Conservation (phyloP, 2,113 vertebrate species). For the Otus sunia region DNA sequence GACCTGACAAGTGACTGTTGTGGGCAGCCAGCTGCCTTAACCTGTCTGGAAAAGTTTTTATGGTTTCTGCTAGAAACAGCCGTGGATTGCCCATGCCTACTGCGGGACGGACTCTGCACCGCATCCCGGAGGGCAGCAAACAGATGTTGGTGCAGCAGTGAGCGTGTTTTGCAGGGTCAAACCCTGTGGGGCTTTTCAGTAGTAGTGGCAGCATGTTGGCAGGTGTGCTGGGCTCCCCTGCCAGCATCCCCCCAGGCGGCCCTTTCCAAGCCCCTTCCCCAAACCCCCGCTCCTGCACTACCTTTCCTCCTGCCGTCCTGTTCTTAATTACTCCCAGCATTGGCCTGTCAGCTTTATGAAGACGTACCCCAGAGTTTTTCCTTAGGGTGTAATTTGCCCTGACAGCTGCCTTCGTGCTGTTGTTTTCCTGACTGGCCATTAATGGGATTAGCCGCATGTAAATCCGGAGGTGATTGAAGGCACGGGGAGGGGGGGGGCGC, state of each 20-base stretch:
- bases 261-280: not conserved
- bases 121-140: not conserved
- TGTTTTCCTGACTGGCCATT: not conserved
- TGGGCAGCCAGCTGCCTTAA: not conserved
- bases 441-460: constrained; percentile 7
- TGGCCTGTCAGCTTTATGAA: not conserved
- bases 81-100: fast-evolving
- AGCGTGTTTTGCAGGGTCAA: fast-evolving
- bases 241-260: not conserved
- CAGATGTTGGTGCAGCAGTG: fast-evolving
- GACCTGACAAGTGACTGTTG: not conserved
- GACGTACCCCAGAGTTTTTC: not conserved
- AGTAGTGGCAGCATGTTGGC: not conserved
- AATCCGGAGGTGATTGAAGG: constrained; percentile 11
- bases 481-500: fast-evolving
- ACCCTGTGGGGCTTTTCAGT: not conserved
- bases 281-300: fast-evolving
- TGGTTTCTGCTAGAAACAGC: not conserved
- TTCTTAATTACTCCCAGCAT: not conserved
- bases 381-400: constrained; percentile 2
- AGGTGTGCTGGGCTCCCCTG: not conserved
- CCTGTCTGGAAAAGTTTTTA: not conserved
- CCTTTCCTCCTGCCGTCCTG: not conserved
- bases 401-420: not conserved
- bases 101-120: fast-evolving